phyloP scores from a whole-genome alignment of 2,888 invertebrate species.

The Lysandra bellargus region DNA sequence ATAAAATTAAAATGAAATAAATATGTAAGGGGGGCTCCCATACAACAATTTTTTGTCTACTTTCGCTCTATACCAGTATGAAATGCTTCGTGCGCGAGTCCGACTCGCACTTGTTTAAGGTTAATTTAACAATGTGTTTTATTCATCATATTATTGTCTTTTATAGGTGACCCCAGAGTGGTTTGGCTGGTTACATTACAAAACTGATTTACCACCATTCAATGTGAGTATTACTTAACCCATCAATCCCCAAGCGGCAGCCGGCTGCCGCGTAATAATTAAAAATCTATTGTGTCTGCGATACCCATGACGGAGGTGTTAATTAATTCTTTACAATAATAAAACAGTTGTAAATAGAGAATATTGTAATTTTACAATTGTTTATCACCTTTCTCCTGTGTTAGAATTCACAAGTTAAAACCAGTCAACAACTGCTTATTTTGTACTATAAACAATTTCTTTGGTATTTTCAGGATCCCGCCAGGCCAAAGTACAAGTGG shows the following conservation, averaged over 20 bases:
- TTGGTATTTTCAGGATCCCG: slow-evolving; percentile 79
- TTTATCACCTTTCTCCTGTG: neutral
- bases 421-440: neutral
- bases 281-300: too few species aligned
- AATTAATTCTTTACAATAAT: neutral
- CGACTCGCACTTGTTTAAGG: too few species aligned
- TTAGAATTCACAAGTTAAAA: neutral
- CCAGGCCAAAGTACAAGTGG: slow-evolving; percentile 91
- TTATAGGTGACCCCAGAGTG: slow-evolving; percentile 97
- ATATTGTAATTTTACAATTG: neutral
- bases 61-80: too few species aligned
- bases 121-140: too few species aligned
- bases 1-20: too few species aligned
- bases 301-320: too few species aligned
- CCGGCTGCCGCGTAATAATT: too few species aligned
- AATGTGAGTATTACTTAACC: slow-evolving; percentile 50
- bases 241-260: too few species aligned
- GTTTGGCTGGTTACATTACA: slow-evolving; percentile 99
- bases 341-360: neutral
- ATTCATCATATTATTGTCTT: slow-evolving; percentile 45
- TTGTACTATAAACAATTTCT: neutral
- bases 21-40: too few species aligned
- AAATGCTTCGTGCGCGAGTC: too few species aligned
- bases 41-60: too few species aligned
- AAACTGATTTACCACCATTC: slow-evolving; percentile 79